Evolutionary conservation across 2,797 vertebrate species (phyloP).

Genomic region (Stomatorhinus walkeri): DNA sequence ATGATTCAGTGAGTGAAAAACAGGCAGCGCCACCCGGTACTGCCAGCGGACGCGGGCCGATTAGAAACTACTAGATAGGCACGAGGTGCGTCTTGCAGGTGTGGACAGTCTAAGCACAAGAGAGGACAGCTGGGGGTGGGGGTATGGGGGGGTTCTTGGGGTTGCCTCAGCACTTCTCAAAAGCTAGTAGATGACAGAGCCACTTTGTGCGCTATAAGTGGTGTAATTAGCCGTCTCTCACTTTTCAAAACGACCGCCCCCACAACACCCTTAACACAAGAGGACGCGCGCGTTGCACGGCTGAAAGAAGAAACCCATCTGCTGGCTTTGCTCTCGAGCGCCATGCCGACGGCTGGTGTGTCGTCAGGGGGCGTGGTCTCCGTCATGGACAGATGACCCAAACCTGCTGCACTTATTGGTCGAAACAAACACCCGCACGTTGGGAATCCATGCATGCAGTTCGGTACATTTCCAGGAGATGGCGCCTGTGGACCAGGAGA

Average conservation of each 20-base stretch:
- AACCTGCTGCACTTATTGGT: neutral
- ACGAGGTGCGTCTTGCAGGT: neutral
- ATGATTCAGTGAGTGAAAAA: neutral
- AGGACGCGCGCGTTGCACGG: slow-evolving; percentile 31
- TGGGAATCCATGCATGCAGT: neutral
- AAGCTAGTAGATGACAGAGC: slow-evolving; percentile 64
- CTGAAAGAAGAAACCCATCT: slow-evolving; percentile 44
- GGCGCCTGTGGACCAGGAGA: slow-evolving; percentile 51
- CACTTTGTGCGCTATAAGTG: slow-evolving; percentile 60
- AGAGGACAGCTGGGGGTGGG: slow-evolving; percentile 57
- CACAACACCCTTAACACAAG: neutral
- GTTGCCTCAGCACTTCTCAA: slow-evolving; percentile 53
- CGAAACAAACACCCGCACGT: neutral
- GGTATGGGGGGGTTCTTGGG: slow-evolving; percentile 46
- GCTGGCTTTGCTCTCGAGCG: slow-evolving; percentile 30
- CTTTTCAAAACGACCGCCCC: slow-evolving; percentile 41
- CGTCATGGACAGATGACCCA: slow-evolving; percentile 14
- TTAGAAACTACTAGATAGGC: neutral
- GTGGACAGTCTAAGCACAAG: neutral
- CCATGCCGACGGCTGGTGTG: slow-evolving; percentile 38
- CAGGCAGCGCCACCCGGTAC: neutral
- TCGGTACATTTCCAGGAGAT: slow-evolving; percentile 54
- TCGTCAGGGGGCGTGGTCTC: slow-evolving; percentile 22
- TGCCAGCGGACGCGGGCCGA: neutral
- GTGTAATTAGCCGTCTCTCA: slow-evolving; percentile 62